Base-by-base conservation (phyloP, 2,888 invertebrate species). In the Drosophila affinis region DNA sequence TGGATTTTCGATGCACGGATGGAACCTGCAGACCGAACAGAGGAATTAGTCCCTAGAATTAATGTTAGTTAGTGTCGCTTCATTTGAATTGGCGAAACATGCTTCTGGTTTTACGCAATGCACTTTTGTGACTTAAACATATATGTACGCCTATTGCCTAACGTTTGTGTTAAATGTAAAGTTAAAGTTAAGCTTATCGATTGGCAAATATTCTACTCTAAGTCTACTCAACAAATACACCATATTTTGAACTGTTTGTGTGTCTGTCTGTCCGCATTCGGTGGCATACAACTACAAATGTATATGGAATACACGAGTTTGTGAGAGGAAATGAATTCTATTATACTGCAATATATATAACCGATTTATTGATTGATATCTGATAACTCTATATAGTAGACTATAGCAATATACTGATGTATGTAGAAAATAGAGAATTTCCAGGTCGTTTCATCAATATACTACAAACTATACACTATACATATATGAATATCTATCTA, bases 111-210 rank as follows among this genome's bases (percentile, higher is more conserved):
- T 54, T 53, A 58, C 70, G 72, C 70, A 57, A 62, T 71, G 77
- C 77, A 87, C 60, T 75, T 78, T 76, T 78, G 72, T 79, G 81
- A 79, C 68, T 46, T 77, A 65, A 57, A 78, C 72, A 39, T 6
- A 39, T 5, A 39, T 72, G 70, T 58, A 76, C 69, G 51, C 72
- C 48, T 63, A 57, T 58, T 75, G 71, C 72, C 85, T 77, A 61
- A 74, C 65, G 63, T 81, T 85, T 85, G 70, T 82, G 72, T 83
- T 72, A 77, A 46, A 27, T 87, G 83, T 81, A 85, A 81, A 82
- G 82, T 70, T 53, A 61, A 78, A 71, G 51, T 63, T 58, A 72
- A 70, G 67, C 68, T 49, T 56, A 68, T 46, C 64, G 46, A 72
- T 60, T 64, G 65, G 73, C 73, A 73, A 72, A 39, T 39, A 39